phyloP scores from a whole-genome alignment of 2,113 vertebrate genomes.

The Rutilus rutilus region DNA sequence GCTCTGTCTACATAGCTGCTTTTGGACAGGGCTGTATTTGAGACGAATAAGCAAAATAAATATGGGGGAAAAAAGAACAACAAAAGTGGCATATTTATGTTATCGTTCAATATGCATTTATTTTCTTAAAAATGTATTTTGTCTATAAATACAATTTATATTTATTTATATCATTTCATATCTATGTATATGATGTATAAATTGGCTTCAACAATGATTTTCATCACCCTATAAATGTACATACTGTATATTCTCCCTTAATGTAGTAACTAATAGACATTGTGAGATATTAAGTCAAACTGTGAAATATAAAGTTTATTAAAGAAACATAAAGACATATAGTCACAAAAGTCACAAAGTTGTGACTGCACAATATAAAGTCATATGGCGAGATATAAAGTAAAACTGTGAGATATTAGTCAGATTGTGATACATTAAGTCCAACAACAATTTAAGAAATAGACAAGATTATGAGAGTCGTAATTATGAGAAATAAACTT shows the following conservation, averaged over 20 bases:
- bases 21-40: neutral
- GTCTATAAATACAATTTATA: neutral
- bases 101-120: neutral
- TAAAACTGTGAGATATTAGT: neutral
- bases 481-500: neutral
- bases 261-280: neutral
- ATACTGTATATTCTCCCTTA: neutral
- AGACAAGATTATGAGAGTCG: neutral
- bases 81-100: neutral
- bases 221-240: neutral
- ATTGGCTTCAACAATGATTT: neutral
- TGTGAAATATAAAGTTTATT: neutral
- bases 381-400: neutral
- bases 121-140: neutral
- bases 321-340: neutral
- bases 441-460: too few relatives aligned
- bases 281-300: neutral
- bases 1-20: neutral
- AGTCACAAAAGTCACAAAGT: neutral
- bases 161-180: too few relatives aligned
- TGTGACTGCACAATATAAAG: neutral
- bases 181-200: neutral
- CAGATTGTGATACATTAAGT: neutral
- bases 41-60: neutral
- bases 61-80: neutral